phyloP scores from a whole-genome alignment of 2,888 invertebrate genomes.

The Baronia brevicornis region DNA sequence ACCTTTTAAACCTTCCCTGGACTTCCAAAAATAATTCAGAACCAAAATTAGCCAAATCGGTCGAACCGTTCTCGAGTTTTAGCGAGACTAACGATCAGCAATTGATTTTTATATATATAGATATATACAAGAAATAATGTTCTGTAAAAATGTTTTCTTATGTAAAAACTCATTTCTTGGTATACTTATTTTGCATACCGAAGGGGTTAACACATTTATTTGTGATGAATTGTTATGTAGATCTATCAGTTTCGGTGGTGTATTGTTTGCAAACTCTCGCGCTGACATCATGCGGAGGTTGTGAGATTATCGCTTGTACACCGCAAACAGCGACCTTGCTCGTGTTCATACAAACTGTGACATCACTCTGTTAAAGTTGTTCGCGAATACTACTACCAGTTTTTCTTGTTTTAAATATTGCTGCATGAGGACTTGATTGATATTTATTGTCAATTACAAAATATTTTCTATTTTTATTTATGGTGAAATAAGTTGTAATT shows the following conservation, averaged over 20 bases:
- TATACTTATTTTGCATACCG: neutral
- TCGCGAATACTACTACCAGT: constrained; percentile 21
- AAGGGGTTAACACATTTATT: constrained; percentile 4
- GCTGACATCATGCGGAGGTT: constrained; percentile 60
- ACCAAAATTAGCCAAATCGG: no score
- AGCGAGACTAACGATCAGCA: no score
- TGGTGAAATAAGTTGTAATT: neutral
- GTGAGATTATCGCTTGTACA: constrained; percentile 48
- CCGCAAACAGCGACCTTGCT: constrained; percentile 49
- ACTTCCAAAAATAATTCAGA: no score
- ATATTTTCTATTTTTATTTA: neutral
- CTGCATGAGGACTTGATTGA: no score
- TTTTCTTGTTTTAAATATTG: constrained; percentile 25
- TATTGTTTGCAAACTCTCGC: constrained; percentile 27
- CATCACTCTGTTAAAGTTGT: constrained; percentile 44
- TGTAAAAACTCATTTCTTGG: constrained; percentile 1
- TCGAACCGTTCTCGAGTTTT: no score
- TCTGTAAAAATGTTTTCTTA: no score
- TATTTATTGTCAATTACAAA: constrained; percentile 19
- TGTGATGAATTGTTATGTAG: constrained; percentile 11
- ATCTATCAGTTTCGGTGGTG: constrained; percentile 29
- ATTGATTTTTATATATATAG: no score
- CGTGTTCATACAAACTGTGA: constrained; percentile 55
- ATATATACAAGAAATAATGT: no score
- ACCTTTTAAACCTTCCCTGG: no score